These are phyloP conservation scores for Bombus consobrinus DNA, from an alignment of 1,140 invertebrate genomes.

Conservation along the genomic window DNA sequence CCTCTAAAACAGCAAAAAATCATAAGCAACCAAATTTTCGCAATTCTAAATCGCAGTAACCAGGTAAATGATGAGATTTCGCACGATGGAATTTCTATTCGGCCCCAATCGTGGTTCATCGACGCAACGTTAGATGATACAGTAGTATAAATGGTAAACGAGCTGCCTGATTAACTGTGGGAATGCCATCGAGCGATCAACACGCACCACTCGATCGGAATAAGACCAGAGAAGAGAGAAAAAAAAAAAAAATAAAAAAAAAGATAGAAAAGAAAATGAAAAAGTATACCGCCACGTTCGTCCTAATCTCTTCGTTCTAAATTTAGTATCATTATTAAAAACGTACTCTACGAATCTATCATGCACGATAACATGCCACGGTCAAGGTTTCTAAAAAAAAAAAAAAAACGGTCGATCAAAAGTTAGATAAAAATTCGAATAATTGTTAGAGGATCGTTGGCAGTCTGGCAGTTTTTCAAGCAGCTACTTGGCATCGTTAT, in stretches of 20 bases:
- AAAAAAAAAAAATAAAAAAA: not conserved
- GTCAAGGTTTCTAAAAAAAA: slow-evolving; percentile 21
- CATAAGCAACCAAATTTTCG: not conserved
- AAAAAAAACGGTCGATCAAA: not conserved
- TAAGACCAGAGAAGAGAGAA: too few species aligned
- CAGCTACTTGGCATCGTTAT: slow-evolving; percentile 64
- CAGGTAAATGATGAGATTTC: not conserved
- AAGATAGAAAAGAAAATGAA: not conserved
- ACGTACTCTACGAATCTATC: slow-evolving; percentile 36
- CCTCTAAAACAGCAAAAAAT: too few species aligned
- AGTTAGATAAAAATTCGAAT: not conserved
- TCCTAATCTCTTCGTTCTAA: not conserved
- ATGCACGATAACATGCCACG: slow-evolving; percentile 44
- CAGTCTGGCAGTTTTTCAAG: slow-evolving; percentile 67
- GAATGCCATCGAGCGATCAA: slow-evolving; percentile 45
- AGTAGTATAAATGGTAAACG: slow-evolving; percentile 57
- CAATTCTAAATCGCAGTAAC: not conserved
- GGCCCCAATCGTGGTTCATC: slow-evolving; percentile 54
- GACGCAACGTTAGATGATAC: slow-evolving; percentile 51
- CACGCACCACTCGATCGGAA: not conserved
- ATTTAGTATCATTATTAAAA: not conserved
- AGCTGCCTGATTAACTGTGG: slow-evolving; percentile 67
- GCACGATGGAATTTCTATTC: not conserved
- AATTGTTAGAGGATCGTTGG: slow-evolving; percentile 14
- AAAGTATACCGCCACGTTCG: not conserved